These are phyloP conservation scores for Elgaria multicarinata DNA, from an alignment of 2,113 vertebrate species.

Conservation along the genomic window DNA sequence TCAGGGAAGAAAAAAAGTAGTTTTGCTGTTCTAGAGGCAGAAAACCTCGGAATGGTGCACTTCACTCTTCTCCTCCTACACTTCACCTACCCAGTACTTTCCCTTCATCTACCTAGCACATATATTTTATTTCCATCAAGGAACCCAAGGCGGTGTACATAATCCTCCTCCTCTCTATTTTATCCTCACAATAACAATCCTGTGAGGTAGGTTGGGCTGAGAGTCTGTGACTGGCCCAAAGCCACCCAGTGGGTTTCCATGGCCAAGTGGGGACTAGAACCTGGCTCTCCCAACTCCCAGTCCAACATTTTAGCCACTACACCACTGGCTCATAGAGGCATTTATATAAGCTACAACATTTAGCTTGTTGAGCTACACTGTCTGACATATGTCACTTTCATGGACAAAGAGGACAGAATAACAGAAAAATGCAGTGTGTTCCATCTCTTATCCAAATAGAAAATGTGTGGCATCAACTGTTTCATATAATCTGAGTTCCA, in stretches of 20 bases:
- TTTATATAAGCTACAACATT: background rate
- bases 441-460: background rate
- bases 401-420: background rate
- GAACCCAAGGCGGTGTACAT: too few relatives aligned
- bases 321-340: too few relatives aligned
- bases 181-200: too few relatives aligned
- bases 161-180: too few relatives aligned
- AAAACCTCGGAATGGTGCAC: background rate
- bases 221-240: too few relatives aligned
- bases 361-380: background rate
- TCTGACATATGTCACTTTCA: background rate
- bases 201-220: too few relatives aligned
- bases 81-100: background rate
- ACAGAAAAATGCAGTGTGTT: too few relatives aligned
- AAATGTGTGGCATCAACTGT: background rate
- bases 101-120: background rate
- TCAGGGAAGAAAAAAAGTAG: background rate
- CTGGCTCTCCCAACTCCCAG: too few relatives aligned
- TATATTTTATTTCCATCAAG: too few relatives aligned
- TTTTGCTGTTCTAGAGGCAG: background rate
- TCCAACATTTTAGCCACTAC: too few relatives aligned
- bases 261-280: too few relatives aligned
- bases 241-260: too few relatives aligned
- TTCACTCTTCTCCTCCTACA: background rate
- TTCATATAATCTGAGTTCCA: background rate